Conservation (phyloP, 2,113 vertebrate species). For the Gracilinanus agilis region DNA sequence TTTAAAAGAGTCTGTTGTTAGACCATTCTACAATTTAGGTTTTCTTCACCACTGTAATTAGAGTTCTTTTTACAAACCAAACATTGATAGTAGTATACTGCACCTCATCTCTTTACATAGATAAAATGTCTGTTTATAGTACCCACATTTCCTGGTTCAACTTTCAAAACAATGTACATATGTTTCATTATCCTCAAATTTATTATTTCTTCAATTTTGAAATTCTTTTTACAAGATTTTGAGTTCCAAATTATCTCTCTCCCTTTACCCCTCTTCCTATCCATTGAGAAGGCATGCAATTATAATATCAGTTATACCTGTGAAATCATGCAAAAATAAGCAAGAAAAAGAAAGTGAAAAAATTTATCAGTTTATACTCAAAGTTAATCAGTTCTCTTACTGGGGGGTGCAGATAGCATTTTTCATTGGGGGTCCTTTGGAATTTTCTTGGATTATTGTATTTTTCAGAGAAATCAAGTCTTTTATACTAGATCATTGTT, state of each 20-base stretch:
- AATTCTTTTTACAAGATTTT: neutral
- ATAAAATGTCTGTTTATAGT: slow-evolving; percentile 28
- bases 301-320: too few relatives aligned
- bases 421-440: neutral
- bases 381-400: neutral
- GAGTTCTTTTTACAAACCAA: neutral
- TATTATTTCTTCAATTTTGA: slow-evolving; percentile 52
- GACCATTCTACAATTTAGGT: neutral
- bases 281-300: neutral
- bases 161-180: neutral
- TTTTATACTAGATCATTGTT: neutral
- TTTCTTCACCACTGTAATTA: slow-evolving; percentile 13
- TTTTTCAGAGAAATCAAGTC: neutral
- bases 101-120: slow-evolving; percentile 39
- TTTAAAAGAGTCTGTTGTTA: slow-evolving; percentile 1
- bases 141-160: slow-evolving; percentile 38
- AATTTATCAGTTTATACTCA: neutral
- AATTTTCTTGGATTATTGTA: neutral
- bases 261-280: too few relatives aligned
- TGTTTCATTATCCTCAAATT: slow-evolving; percentile 33
- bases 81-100: neutral
- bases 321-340: neutral
- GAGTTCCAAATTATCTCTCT: neutral
- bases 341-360: neutral
- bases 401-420: neutral